A percentile compares a stretch with the other conserved stretches of the same genome.
Evolutionary conservation across 2,113 vertebrate genomes (phyloP).

Genomic region (Aegithalos caudatus): DNA sequence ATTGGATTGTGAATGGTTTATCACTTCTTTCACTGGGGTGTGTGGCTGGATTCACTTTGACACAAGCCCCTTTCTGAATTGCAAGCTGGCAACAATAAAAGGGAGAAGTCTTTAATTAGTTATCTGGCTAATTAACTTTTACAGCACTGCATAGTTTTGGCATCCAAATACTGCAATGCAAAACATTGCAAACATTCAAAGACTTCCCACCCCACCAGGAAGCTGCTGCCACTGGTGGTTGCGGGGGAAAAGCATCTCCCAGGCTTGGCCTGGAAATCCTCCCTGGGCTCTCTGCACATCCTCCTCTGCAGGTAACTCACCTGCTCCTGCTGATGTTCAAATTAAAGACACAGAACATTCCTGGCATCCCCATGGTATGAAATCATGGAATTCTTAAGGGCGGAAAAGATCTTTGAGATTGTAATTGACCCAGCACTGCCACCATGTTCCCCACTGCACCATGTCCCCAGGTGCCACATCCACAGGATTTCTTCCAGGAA

Average conservation of each 20-base stretch:
- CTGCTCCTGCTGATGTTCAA: not conserved
- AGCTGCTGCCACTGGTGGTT: not conserved
- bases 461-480: not conserved
- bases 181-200: constrained; percentile 45
- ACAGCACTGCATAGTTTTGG: constrained; percentile 24
- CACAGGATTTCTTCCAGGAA: too few species aligned
- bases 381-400: not conserved
- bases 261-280: not conserved
- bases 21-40: constrained; percentile 22
- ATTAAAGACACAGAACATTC: not conserved
- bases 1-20: not conserved
- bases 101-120: constrained; percentile 64
- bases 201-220: constrained; percentile 28
- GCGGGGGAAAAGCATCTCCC: not conserved
- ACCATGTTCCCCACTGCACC: rapidly evolving
- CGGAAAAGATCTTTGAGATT: not conserved
- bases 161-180: constrained; percentile 58
- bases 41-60: constrained; percentile 34
- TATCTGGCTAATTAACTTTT: constrained; percentile 58
- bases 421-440: not conserved
- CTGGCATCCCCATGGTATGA: rapidly evolving
- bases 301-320: not conserved
- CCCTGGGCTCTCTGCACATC: not conserved
- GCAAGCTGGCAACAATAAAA: constrained; percentile 60
- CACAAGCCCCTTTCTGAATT: constrained; percentile 45